Base-by-base conservation (phyloP, 2,888 invertebrate genomes). In the Physocephala rufipes region DNA sequence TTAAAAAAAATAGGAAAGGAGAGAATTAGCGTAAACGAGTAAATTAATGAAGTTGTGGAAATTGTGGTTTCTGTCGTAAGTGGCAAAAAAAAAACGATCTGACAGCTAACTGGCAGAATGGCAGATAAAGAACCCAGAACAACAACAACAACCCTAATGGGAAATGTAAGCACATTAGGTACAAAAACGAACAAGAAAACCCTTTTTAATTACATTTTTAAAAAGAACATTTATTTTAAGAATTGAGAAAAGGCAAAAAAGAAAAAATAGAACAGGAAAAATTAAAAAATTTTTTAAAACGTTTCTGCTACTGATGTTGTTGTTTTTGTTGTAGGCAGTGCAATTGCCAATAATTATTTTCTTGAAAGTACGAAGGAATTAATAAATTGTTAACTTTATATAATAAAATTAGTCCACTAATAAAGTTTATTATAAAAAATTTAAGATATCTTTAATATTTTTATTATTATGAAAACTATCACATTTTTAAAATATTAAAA, bases 101-200 rank as follows among this genome's bases (percentile, higher is more conserved):
- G 66, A 66, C 66, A 66, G 66, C 28, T 70, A 58, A 70, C 43
- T 70, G 64, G 58, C 55, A 63, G 26, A 67, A 47, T 43, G 65
- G 19, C 21, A 45, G 59, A 43, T 16, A n/a, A 43, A 49, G 26
- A 36, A 43, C n/a, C n/a, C n/a, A n/a, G n/a, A 58, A 28, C 51
- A 15, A 49, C 51, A 65, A 51, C 30, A 65, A 53, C 65, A 51
- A 55, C 70, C 53, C 7, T 36, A 24, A 28, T 53, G 36, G 1
- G 24, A 15, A 49, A 13, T 43, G 7, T 30, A 62, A 36, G 16
- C 13, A 59, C 30, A 58, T 9, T 13, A 58, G 24, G 30, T 15
- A 61, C 61, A 61, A 61, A 36, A 61, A 61, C 30, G n/a, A 19
- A n/a, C 30, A 61, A 30, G 36, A 61, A 30, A 61, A 43, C 1